Conservation (phyloP, 2,113 vertebrate genomes). For the Zootoca vivipara region DNA sequence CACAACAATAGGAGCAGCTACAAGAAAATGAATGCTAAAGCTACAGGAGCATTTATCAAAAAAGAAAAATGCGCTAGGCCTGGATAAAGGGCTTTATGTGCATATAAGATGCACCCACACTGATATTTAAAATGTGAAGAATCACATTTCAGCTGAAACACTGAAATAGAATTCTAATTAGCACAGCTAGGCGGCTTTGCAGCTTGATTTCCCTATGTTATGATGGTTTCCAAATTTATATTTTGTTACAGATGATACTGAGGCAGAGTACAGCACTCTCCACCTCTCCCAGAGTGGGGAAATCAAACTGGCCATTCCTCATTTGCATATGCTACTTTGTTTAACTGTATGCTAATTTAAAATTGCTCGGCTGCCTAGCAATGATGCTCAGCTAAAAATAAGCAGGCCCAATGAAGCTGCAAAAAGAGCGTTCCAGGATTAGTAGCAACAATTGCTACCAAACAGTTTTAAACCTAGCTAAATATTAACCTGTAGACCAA, state of each 20-base stretch:
- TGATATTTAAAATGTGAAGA: slow-evolving; percentile 4
- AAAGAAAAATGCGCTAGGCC: not conserved
- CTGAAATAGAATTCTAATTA: not conserved
- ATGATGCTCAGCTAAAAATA: slow-evolving; percentile 4
- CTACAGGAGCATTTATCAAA: not conserved
- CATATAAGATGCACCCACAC: not conserved
- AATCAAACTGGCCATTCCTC: not conserved
- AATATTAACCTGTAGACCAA: not conserved
- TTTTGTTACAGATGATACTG: not conserved
- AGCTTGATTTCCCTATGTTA: not conserved
- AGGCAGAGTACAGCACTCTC: not conserved
- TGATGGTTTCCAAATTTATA: not conserved
- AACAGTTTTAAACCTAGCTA: not conserved
- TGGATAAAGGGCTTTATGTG: not conserved
- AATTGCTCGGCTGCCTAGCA: not conserved
- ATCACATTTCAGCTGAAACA: not conserved
- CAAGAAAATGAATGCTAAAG: not conserved
- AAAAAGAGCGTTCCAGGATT: not conserved
- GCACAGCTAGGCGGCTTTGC: not conserved
- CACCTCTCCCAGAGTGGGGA: not conserved
- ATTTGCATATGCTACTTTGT: not conserved
- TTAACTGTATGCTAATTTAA: slow-evolving; percentile 17
- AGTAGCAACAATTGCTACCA: no score
- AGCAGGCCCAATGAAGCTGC: not conserved
- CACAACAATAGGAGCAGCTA: not conserved